Conservation (phyloP, 2,797 vertebrate species). For the Chloroceryle amazona region DNA sequence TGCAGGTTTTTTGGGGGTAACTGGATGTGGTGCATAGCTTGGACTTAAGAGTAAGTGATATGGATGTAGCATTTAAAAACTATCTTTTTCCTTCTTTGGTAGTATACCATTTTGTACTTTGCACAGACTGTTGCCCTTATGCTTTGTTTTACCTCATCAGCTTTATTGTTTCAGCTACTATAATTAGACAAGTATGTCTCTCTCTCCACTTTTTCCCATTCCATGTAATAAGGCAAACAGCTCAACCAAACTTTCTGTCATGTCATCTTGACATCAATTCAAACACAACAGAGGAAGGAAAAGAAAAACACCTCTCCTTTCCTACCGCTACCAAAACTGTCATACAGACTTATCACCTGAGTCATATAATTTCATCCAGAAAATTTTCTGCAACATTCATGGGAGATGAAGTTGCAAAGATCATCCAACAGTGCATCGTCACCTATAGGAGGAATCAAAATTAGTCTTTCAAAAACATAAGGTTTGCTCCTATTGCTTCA, state of each 20-base stretch:
- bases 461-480: neutral
- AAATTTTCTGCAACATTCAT: neutral
- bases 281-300: neutral
- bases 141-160: neutral
- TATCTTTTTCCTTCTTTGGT: neutral
- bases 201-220: neutral
- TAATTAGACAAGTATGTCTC: neutral
- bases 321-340: neutral
- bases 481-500: neutral
- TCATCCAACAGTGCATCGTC: neutral
- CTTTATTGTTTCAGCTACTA: neutral
- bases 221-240: neutral
- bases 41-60: neutral
- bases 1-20: neutral
- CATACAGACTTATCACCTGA: neutral
- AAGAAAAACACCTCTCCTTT: neutral
- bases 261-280: neutral
- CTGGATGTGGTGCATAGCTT: neutral
- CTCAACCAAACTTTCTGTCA: neutral
- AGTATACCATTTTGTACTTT: neutral
- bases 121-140: neutral
- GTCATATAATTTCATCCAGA: conserved; percentile 12
- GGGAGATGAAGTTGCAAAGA: neutral
- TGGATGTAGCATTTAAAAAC: neutral
- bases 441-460: neutral